phyloP scores from a whole-genome alignment of 2,113 vertebrate species.

The Marmota flaviventris region DNA sequence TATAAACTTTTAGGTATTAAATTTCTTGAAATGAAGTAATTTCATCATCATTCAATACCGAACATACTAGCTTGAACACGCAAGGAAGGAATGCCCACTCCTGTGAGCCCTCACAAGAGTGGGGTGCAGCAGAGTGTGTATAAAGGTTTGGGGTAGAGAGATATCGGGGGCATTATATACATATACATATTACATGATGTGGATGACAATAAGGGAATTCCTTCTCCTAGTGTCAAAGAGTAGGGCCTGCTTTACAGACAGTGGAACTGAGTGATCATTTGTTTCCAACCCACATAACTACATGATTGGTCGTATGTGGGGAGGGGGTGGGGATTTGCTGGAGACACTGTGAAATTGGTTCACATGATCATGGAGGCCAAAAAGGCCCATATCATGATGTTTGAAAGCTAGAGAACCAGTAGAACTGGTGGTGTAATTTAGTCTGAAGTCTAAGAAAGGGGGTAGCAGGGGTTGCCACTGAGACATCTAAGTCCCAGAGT shows the following conservation, averaged over 20 bases:
- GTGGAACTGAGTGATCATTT: neutral
- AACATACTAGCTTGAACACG: neutral
- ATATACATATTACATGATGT: no score
- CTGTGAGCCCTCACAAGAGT: neutral
- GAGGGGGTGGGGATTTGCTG: no score
- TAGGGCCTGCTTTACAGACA: neutral
- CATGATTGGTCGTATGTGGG: neutral
- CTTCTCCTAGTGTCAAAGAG: neutral
- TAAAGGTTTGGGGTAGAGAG: no score
- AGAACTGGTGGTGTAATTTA: neutral
- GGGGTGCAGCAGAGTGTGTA: neutral
- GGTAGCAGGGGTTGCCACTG: neutral
- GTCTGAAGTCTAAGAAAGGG: neutral
- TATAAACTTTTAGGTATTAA: neutral
- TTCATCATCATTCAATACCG: neutral
- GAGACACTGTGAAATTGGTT: neutral
- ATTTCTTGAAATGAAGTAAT: neutral
- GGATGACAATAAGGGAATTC: neutral
- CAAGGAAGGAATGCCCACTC: neutral
- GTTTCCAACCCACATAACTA: neutral
- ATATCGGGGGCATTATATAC: neutral
- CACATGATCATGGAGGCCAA: neutral
- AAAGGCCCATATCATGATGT: neutral
- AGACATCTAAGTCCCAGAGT: neutral
- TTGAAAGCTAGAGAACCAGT: neutral